These are phyloP conservation scores for Falco punctatus DNA, from an alignment of 2,113 vertebrate genomes.

Conservation along the genomic window DNA sequence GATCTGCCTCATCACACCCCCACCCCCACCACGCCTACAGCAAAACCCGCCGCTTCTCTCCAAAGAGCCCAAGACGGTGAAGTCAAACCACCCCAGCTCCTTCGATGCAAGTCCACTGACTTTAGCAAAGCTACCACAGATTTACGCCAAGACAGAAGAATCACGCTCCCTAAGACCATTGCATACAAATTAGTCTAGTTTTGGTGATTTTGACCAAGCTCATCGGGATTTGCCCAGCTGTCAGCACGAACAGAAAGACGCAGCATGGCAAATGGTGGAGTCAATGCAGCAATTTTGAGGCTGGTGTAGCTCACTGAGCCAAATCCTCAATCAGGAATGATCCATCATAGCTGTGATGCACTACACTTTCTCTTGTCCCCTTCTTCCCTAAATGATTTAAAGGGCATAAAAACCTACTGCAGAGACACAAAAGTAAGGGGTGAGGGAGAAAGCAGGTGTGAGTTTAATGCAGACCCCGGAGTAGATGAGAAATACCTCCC, in stretches of 20 bases:
- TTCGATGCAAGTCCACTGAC: rapidly evolving
- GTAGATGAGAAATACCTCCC: not conserved
- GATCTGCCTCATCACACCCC: not conserved
- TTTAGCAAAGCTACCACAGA: not conserved
- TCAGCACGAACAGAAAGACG: not conserved
- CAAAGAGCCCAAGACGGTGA: not conserved
- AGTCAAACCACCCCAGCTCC: not conserved
- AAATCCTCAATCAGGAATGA: not conserved
- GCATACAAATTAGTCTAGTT: not conserved
- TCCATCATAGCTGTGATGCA: too few relatives aligned
- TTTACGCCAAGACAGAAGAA: not conserved
- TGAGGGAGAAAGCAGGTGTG: rapidly evolving
- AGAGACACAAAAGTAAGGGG: not conserved
- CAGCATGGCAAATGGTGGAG: rapidly evolving
- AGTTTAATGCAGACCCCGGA: not conserved
- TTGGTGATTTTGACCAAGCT: not conserved
- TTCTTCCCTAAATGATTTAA: not conserved
- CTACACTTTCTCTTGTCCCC: not conserved
- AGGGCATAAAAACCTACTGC: not conserved
- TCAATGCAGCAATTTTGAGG: not conserved
- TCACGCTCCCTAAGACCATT: rapidly evolving
- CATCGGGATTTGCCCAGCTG: not conserved
- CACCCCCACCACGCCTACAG: not conserved
- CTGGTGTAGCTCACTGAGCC: not conserved
- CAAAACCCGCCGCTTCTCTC: not conserved